phyloP scores from a whole-genome alignment of 2,113 vertebrate genomes.

The Dascyllus trimaculatus region DNA sequence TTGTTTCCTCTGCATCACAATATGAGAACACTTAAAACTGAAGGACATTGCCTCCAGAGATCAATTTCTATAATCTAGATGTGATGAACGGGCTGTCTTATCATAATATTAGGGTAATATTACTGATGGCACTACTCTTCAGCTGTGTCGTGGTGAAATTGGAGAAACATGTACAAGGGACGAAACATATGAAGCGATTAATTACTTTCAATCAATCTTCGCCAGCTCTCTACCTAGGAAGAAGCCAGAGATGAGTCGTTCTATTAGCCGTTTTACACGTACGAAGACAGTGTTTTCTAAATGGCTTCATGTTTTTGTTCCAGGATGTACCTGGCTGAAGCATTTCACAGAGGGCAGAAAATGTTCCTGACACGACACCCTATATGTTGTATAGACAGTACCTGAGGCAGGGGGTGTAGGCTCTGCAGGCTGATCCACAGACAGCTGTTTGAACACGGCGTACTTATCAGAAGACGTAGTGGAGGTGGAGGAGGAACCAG shows the following conservation, averaged over 20 bases:
- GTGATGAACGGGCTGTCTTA: not conserved
- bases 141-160: constrained; percentile 9
- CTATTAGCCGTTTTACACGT: not conserved
- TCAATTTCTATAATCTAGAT: not conserved
- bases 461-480: constrained; percentile 91
- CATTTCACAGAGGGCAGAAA: not conserved
- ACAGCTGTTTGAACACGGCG: constrained; percentile 95
- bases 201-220: constrained; percentile 14
- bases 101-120: no score
- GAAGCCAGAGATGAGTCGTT: not conserved
- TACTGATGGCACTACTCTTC: no score
- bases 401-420: constrained; percentile 87
- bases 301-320: constrained; percentile 7
- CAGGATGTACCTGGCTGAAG: not conserved
- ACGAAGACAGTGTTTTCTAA: not conserved
- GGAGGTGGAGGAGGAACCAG: constrained; percentile 85
- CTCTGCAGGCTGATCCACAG: constrained; percentile 89
- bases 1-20: no score
- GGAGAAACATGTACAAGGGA: not conserved
- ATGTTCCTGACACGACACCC: not conserved
- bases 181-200: not conserved
- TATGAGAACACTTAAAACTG: no score
- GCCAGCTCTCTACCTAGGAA: not conserved
- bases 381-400: constrained; percentile 72
- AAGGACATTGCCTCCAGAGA: not conserved